Base-by-base conservation (phyloP, 30 jellyfish, hydroid and myxozoan genomes). In the Nemopilema nomurai region DNA sequence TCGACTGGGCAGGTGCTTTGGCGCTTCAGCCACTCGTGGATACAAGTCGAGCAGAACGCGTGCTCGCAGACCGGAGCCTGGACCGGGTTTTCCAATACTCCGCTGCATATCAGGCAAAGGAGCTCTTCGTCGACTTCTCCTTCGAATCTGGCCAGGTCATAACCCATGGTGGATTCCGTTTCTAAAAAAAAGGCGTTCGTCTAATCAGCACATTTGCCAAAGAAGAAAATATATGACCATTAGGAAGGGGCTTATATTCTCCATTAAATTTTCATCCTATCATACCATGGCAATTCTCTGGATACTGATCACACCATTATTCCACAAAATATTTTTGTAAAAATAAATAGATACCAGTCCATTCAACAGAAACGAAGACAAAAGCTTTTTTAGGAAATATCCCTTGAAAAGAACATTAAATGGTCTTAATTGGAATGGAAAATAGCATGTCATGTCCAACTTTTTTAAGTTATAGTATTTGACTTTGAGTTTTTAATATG, bases 1-100 rank as follows among this genome's bases (percentile, higher is more conserved):
- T 94, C 99, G n/a, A 94, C 99, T 18, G 99, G 99, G 70, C 99
- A 94, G 13, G 99, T 87, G 84, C 77, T 82, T 82, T 94, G 99
- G 31, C 91, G 89, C 18, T 77, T 89, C 52, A 94, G 89, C 99
- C 99, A 94, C 77, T 94, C 99, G 7, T 84, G 92, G 20, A 94
- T 94, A 57, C 99, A 94, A 22, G 89, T 95, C n/a, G 96, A 79
- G 77, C 99, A 94, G 77, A 89, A 94, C 0, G 99, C 99, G 77
- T 94, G 99, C 72, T 94, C 99, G 76, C 99, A 94, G 20, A 88
- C 79, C 0, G 99, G 99, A 24, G 97, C 99, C 73, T 94, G 99
- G 0, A 94, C 99, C 3, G 99, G 99, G 68, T 94, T 97, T 76
- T 94, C 97, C 27, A 94, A 91, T 6, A 94, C 99, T 7, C 97